Evolutionary conservation across 2,797 vertebrate genomes (phyloP).

Genomic region (Phoebastria nigripes): DNA sequence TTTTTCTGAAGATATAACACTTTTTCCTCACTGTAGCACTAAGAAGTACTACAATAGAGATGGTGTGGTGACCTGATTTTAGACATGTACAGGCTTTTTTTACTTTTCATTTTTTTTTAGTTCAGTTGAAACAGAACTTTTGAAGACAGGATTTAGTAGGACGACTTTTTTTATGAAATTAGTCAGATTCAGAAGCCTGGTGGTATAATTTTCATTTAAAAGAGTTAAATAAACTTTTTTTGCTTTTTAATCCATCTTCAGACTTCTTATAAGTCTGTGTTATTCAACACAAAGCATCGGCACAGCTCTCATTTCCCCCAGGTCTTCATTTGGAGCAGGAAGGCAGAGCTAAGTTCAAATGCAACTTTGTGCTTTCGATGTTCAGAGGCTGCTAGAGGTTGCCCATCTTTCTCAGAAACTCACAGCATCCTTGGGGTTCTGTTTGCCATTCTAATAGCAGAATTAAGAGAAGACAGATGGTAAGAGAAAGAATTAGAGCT

Average conservation of each 20-base stretch:
- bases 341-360: slow-evolving; percentile 8
- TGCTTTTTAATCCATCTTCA: not conserved
- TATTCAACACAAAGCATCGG: not conserved
- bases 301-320: not conserved
- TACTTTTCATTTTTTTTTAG: not conserved
- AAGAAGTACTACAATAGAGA: not conserved
- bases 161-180: not conserved
- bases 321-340: not conserved
- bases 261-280: not conserved
- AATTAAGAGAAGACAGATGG: slow-evolving; percentile 51
- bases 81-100: not conserved
- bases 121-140: not conserved
- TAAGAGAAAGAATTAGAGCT: slow-evolving; percentile 30
- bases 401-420: slow-evolving; percentile 1
- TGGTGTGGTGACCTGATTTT: not conserved
- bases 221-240: not conserved
- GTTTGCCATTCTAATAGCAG: slow-evolving; percentile 38
- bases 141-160: not conserved
- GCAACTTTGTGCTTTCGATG: not conserved
- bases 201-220: not conserved
- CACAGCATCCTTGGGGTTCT: not conserved
- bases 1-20: not conserved
- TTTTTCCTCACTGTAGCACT: not conserved
- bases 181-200: not conserved
- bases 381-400: not conserved